phyloP scores from a whole-genome alignment of 2,797 vertebrate species.

The Darevskia nairensis region DNA sequence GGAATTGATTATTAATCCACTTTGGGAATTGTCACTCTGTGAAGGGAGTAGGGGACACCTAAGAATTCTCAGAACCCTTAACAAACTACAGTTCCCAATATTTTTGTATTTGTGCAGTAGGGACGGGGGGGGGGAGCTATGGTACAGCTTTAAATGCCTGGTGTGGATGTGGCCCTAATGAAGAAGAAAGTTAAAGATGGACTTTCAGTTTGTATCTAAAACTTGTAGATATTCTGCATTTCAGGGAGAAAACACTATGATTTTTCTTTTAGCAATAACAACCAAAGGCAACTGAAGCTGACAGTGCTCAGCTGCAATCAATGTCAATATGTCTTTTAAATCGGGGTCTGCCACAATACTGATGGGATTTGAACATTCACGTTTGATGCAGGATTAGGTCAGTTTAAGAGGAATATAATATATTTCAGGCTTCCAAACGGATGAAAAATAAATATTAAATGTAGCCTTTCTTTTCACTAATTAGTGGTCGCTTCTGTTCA shows the following conservation, averaged over 20 bases:
- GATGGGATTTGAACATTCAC: constrained; percentile 28
- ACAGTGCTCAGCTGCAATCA: constrained; percentile 21
- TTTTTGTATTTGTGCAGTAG: too few relatives aligned
- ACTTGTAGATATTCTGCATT: constrained; percentile 16
- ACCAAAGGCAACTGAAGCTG: constrained; percentile 16
- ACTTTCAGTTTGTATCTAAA: background rate
- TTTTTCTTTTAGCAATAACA: constrained; percentile 15
- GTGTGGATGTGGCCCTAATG: background rate
- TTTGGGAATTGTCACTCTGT: too few relatives aligned
- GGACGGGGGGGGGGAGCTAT: background rate
- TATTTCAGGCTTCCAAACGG: background rate
- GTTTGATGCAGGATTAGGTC: constrained; percentile 14
- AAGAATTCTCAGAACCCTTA: too few relatives aligned
- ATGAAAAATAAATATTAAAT: constrained; percentile 8
- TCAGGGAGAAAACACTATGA: background rate
- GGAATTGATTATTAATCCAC: too few relatives aligned
- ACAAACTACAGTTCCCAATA: too few relatives aligned
- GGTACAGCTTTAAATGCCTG: background rate
- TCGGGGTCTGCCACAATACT: constrained; percentile 25
- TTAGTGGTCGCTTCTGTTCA: constrained; percentile 4
- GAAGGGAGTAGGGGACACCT: too few relatives aligned
- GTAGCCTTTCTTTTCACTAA: background rate
- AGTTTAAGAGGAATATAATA: constrained; percentile 7
- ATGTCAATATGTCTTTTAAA: constrained; percentile 34
- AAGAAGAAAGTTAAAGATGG: background rate